Base-by-base conservation (phyloP, 2,113 vertebrate species). In the Mesitornis unicolor region DNA sequence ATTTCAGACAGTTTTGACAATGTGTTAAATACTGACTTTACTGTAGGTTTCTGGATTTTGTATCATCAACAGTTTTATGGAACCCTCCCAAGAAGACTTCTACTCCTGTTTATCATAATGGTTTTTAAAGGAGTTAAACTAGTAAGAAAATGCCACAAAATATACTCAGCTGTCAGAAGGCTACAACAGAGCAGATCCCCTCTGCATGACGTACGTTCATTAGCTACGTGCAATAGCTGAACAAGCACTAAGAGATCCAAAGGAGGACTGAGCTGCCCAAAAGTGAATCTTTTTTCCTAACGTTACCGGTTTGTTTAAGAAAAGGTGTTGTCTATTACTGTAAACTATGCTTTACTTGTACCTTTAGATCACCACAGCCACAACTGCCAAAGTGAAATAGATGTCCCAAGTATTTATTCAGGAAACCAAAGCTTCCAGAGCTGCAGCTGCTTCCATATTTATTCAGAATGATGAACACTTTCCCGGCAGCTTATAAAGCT, bases 401-500 rank as follows among this genome's bases (percentile, higher is more conserved):
- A 67, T 38, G 48, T 63, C 60, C 35, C 2, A 87, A 67, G 74
- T 35, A 87, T 75, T 81, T 89, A 73, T 38, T 75, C 42, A 69
- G 80, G 74, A 67, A 92, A 75, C 54, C 19, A 24, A 87, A 59
- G 36, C 69, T 87, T 79, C 78, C 90, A 65, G 35, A 94, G 87
- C 76, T 80, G 81, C 89, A 95, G 89, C 82, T 95, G 91, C 90
- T 81, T 63, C 75, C 57, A 21, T 48, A 25, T 73, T 75, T 79
- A 50, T 57, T 70, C 36, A 53, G 87, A 74, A 85, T 26, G 85
- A 95, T 77, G 63, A 65, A 92, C 10, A 4, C 76, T 51, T 78
- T 89, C 84, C 77, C 77, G 81, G 90, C 93, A 93, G 78, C 74
- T 93, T 78, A 14, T 85, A 70, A 78, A 95, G 47, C 74, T 53